phyloP scores from a whole-genome alignment of 1,140 invertebrate genomes.

The Prorops nasuta region DNA sequence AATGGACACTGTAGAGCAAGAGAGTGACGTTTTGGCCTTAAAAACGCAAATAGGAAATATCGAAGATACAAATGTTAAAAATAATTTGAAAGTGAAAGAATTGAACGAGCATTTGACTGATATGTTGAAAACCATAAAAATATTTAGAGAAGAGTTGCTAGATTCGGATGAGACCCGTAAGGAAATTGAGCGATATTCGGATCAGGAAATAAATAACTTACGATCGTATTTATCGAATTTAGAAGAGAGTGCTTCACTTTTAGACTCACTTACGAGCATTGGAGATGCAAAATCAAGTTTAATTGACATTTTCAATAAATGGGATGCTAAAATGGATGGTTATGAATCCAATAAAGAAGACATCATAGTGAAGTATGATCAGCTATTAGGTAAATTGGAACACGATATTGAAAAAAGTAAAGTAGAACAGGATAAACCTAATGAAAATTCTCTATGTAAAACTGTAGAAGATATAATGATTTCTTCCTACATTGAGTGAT shows the following conservation, averaged over 20 bases:
- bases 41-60: constrained; percentile 22
- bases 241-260: constrained; percentile 30
- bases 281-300: too few species aligned
- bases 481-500: neutral
- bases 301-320: too few species aligned
- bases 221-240: constrained; percentile 23
- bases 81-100: constrained; percentile 22
- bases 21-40: constrained; percentile 29
- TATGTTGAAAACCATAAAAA: constrained; percentile 21
- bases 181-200: constrained; percentile 26
- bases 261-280: too few species aligned
- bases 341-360: constrained; percentile 31
- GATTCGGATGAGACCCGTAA: constrained; percentile 27
- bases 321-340: constrained; percentile 28
- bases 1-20: constrained; percentile 24
- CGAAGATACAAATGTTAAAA: constrained; percentile 23
- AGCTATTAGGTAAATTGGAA: constrained; percentile 26
- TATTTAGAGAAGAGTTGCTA: constrained; percentile 25
- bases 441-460: too few species aligned
- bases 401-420: constrained; percentile 16
- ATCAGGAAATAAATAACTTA: constrained; percentile 30
- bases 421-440: neutral
- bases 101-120: constrained; percentile 30
- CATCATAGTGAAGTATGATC: constrained; percentile 31
- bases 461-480: too few species aligned